Base-by-base conservation (phyloP, 2,888 invertebrate genomes). In the Physocephala rufipes region DNA sequence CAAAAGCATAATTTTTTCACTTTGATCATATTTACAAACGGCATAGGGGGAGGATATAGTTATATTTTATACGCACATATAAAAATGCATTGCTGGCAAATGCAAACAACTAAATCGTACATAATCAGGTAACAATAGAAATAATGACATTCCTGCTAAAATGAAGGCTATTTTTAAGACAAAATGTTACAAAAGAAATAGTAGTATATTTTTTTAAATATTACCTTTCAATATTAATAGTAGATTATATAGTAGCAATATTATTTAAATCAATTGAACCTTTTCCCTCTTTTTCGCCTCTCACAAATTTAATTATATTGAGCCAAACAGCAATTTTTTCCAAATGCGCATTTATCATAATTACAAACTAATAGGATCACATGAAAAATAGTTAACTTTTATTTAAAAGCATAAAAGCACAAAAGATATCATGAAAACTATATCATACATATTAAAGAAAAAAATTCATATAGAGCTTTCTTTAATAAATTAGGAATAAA, bases 91-190 rank as follows among this genome's bases (percentile, higher is more conserved):
- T 67, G 58, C 49, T 67, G 58, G 45, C 15, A 28, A 58, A 58
- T 67, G 67, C 55, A 58, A 43, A 19, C 19, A 30, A 30, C 26
- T 1, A 53, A 36, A 16, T 16, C n/a, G 19, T 4, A 26, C 26
- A 36, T 30, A 16, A 59, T 15, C 19, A 16, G 12, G 2, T n/a
- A 51, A 51, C 4, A 64, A 49, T 1, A 26, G 26, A 21, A 49
- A 51, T 1, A 47, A 53, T 55, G 66, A 74, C 77, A 77, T 77
- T 77, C 77, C 77, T 74, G 74, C 77, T 76, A 62, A 74, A 61
- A 71, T 66, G 73, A 76, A 69, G 73, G 67, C 72, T 73, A 74
- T 51, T 61, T 66, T 62, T 43, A 71, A 19, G 68, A 49, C 15
- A 62, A 30, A 63, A 12, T 66, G 47, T 53, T 59, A 47, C 15